phyloP scores from a whole-genome alignment of 2,888 invertebrate species.

The Temnothorax ravouxi region DNA sequence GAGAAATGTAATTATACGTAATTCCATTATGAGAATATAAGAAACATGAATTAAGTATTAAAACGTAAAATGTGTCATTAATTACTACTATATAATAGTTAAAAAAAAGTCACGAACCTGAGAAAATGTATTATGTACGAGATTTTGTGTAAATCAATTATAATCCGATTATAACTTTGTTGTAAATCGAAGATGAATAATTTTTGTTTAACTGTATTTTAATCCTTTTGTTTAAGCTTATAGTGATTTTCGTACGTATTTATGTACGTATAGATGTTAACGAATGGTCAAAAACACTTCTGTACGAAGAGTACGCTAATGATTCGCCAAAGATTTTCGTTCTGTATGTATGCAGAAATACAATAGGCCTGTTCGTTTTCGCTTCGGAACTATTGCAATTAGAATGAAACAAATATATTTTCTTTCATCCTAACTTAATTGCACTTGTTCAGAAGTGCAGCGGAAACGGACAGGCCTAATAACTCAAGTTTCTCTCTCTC shows the following conservation, averaged over 20 bases:
- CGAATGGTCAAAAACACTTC: not conserved
- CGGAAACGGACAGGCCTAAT: not conserved
- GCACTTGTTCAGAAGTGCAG: no score
- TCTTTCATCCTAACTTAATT: no score
- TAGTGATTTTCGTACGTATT: not conserved
- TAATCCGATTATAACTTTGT: not conserved
- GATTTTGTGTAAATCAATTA: not conserved
- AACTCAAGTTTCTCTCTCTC: not conserved
- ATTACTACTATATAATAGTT: not conserved
- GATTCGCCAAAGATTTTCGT: not conserved
- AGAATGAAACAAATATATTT: no score
- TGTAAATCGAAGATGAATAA: constrained; percentile 1
- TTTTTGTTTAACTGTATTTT: not conserved
- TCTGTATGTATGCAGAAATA: not conserved
- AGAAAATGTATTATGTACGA: no score
- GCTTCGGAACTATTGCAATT: no score
- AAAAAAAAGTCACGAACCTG: not conserved
- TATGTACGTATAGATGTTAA: not conserved
- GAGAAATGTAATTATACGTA: not conserved
- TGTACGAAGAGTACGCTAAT: not conserved
- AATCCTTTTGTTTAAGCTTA: not conserved
- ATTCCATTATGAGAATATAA: not conserved
- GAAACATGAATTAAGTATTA: constrained; percentile 6
- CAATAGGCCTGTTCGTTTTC: not conserved
- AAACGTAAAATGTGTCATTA: not conserved